Evolutionary conservation across 2,888 invertebrate species (phyloP).

Genomic region (Xylota segnis): DNA sequence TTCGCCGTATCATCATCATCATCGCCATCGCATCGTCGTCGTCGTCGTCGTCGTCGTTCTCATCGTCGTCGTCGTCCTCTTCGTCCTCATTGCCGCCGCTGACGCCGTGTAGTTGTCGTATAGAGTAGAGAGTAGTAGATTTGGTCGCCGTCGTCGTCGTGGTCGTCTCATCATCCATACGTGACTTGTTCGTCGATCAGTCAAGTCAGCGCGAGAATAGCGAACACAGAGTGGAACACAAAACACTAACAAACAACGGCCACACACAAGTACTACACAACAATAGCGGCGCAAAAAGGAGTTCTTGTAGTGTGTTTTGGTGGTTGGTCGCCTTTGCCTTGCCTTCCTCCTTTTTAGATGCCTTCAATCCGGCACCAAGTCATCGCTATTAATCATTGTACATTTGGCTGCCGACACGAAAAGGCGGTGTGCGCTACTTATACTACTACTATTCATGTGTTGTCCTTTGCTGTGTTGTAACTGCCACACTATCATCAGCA

Average conservation of each 20-base stretch:
- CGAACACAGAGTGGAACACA: conserved; percentile 45
- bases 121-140: conserved; percentile 49
- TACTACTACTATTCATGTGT: conserved; percentile 59
- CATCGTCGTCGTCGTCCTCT: conserved; percentile 53
- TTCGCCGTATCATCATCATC: conserved; percentile 64
- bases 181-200: conserved; percentile 77
- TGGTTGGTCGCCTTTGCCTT: conserved; percentile 69
- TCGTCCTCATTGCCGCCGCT: conserved; percentile 77
- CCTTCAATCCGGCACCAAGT: conserved; percentile 77
- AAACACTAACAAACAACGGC: conserved; percentile 62
- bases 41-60: conserved; percentile 3
- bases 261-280: conserved; percentile 63
- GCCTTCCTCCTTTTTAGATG: conserved; percentile 71
- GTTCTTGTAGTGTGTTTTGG: conserved; percentile 68
- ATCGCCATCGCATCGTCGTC: conserved; percentile 66
- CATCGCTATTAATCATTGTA: conserved; percentile 84
- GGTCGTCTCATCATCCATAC: conserved; percentile 76
- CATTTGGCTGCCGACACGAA: conserved; percentile 83
- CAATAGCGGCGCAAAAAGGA: conserved; percentile 70
- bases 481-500: conserved; percentile 43
- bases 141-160: conserved; percentile 72
- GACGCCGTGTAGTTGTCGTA: conserved; percentile 59
- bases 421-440: conserved; percentile 81
- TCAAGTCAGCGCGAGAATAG: conserved; percentile 73
- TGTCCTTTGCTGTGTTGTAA: conserved; percentile 53